Conservation (phyloP, 2,888 invertebrate species). For the Tridacna gigas region DNA sequence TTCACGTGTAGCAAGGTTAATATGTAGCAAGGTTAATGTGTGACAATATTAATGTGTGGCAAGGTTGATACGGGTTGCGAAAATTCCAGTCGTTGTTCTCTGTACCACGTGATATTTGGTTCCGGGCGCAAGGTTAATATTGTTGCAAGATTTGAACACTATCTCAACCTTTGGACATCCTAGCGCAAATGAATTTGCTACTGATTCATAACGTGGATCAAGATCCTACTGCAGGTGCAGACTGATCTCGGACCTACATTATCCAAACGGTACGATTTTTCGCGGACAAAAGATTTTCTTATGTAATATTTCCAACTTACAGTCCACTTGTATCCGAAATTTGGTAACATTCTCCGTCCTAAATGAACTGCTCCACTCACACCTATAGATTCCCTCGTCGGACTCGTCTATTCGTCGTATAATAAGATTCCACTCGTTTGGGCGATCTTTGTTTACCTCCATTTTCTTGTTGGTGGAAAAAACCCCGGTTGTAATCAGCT, state of each 20-base stretch:
- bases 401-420: conserved; percentile 18
- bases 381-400: conserved; percentile 15
- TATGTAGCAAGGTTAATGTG: too few species aligned
- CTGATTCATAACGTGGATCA: too few species aligned
- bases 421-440: conserved; percentile 16
- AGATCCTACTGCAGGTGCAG: too few species aligned
- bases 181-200: too few species aligned
- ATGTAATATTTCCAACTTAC: neutral
- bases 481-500: neutral
- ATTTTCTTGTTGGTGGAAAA: neutral
- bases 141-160: too few species aligned
- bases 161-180: too few species aligned
- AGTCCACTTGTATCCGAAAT: conserved; percentile 1
- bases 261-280: too few species aligned
- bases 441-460: conserved; percentile 10
- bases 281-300: too few species aligned
- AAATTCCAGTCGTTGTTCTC: neutral
- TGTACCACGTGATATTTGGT: conserved; percentile 21
- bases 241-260: too few species aligned
- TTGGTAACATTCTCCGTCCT: neutral
- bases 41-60: too few species aligned
- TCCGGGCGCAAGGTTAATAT: neutral
- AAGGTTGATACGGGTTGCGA: neutral
- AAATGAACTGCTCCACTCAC: conserved; percentile 6
- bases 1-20: too few species aligned